These are phyloP conservation scores for Biston betularia DNA, from an alignment of 2,888 invertebrate genomes.

Conservation along the genomic window DNA sequence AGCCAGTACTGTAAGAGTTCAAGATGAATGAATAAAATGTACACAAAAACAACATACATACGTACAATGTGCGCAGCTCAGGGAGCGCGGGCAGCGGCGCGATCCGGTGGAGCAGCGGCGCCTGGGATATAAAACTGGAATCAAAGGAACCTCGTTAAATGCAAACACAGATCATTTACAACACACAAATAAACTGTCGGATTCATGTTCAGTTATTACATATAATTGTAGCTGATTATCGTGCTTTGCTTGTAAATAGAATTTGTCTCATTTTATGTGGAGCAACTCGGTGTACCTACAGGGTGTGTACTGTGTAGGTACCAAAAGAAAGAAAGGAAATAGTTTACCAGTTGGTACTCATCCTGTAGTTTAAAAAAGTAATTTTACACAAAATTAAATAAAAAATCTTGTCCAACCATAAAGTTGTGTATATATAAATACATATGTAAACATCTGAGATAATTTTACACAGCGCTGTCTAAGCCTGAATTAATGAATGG, in stretches of 20 bases:
- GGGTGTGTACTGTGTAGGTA: no score
- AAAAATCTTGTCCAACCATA: no score
- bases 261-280: background rate
- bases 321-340: no score
- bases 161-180: no score
- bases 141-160: slow-evolving; percentile 27
- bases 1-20: background rate
- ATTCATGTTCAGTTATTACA: slow-evolving; percentile 4
- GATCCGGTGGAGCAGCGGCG: slow-evolving; percentile 86
- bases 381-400: no score
- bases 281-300: no score
- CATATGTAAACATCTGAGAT: no score
- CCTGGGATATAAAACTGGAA: slow-evolving; percentile 89
- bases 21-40: slow-evolving; percentile 10
- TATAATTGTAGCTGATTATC: background rate
- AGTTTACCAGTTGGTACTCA: no score
- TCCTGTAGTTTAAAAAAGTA: no score
- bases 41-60: slow-evolving; percentile 69
- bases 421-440: no score
- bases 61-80: slow-evolving; percentile 88
- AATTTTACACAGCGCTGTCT: no score
- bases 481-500: no score
- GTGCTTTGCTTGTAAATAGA: background rate
- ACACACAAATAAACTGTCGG: background rate
- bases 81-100: slow-evolving; percentile 83